phyloP scores from a whole-genome alignment of 2,797 vertebrate genomes.

The Merluccius polli region DNA sequence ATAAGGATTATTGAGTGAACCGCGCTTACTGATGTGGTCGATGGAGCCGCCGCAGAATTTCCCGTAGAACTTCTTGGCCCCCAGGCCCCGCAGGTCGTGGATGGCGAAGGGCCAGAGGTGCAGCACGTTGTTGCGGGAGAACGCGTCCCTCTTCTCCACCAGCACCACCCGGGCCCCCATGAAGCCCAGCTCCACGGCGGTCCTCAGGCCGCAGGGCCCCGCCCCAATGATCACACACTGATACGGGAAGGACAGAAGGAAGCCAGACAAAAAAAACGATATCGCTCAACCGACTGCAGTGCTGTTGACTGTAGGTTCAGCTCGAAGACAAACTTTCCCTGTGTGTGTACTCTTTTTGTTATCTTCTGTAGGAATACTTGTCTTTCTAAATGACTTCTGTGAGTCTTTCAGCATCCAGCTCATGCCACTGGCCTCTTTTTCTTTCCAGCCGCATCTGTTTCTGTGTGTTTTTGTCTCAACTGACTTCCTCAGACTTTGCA shows the following conservation, averaged over 20 bases:
- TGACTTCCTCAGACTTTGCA: no score
- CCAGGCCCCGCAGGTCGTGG: constrained; percentile 89
- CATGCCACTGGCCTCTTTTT: no score
- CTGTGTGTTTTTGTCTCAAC: no score
- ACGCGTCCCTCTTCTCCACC: constrained; percentile 93
- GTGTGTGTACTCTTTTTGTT: no score
- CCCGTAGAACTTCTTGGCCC: constrained; percentile 94
- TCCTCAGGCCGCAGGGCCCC: constrained; percentile 90
- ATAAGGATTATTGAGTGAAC: neutral
- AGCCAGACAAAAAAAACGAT: no score
- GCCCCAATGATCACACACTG: constrained; percentile 95
- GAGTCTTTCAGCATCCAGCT: no score
- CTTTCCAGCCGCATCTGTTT: no score
- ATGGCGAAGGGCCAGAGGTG: constrained; percentile 98
- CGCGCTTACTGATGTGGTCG: constrained; percentile 92
- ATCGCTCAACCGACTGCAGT: no score
- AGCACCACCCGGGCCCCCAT: constrained; percentile 92
- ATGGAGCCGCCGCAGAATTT: constrained; percentile 95
- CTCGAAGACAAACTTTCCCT: no score
- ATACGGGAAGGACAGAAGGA: neutral
- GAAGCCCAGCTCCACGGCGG: constrained; percentile 89
- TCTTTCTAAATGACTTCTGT: no score
- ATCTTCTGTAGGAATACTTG: no score
- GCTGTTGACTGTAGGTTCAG: no score
- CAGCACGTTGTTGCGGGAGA: constrained; percentile 93